Base-by-base conservation (phyloP, 2,113 vertebrate species). In the Motacilla tschutschensis region DNA sequence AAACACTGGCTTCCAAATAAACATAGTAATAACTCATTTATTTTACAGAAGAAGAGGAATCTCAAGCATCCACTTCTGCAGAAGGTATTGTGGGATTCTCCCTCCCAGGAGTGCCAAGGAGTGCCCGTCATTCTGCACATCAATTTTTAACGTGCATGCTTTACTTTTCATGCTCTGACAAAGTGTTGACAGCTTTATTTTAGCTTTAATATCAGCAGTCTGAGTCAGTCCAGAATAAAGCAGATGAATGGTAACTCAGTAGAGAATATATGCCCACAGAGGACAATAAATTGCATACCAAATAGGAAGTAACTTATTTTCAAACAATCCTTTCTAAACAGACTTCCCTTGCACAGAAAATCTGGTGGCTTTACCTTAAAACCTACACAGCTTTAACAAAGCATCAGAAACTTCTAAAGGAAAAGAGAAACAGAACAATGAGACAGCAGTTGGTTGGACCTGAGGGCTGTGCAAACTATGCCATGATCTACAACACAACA, bases 171-270 rank as follows among this genome's bases (percentile, higher is more conserved):
- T 50, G 36, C 36, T 70, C 84, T 79, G 82, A 90, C 60, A 58
- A 88, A 77, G 57, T 67, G 85, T 29, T 90, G 92, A 90, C 87
- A 93, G 94, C 51, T 91, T 93, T 90, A 93, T 90, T 93, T 93
- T 59, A 87, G 55, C 40, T 85, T 90, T 64, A 88, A 64, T 74
- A 76, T 51, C 69, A 92, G 60, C 41, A 73, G 26, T 25, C 70
- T 72, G 54, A 84, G 60, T 64, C 69, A 88, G 64, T 71, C 36
- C 84, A 88, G 50, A 92, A 50, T 50, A 85, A 92, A 87, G 54
- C 62, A 87, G 58, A 80, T 43, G n/a, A 95, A 92, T 46, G 24
- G 62, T 74, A 91, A 83, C 89, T 93, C 54, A 74, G 62, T 6
- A 81, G 66, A 89, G 60, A 83, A 87, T 69, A 83, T 54, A 83